These are phyloP conservation scores for Laticauda laticaudata DNA, from an alignment of 2,113 vertebrate genomes.

Conservation along the genomic window DNA sequence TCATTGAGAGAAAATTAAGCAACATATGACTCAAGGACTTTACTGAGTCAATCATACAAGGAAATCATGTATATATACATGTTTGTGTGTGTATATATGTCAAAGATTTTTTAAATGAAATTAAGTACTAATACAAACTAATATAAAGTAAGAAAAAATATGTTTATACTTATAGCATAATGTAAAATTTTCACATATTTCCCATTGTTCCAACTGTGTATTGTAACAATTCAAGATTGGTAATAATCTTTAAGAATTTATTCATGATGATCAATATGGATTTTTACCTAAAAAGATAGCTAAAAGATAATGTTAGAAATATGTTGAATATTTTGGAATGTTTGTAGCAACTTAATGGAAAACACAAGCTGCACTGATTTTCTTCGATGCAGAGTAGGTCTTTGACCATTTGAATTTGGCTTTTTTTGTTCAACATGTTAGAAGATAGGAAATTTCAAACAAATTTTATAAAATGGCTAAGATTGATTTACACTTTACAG, in stretches of 20 bases:
- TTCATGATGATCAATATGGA: neutral
- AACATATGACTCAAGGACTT: neutral
- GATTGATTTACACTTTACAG: neutral
- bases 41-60: neutral
- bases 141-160: neutral
- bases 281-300: neutral
- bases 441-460: neutral
- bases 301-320: neutral
- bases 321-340: neutral
- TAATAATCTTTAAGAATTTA: neutral
- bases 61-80: neutral
- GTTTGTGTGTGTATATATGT: neutral
- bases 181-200: neutral
- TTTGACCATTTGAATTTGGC: neutral
- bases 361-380: neutral
- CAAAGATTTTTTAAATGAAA: neutral
- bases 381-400: neutral
- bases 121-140: neutral
- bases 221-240: neutral
- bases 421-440: neutral
- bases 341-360: neutral
- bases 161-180: neutral
- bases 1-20: neutral
- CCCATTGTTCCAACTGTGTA: neutral
- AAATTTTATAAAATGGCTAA: neutral